These are phyloP conservation scores for Melolontha melolontha DNA, from an alignment of 2,888 invertebrate species.

Conservation along the genomic window DNA sequence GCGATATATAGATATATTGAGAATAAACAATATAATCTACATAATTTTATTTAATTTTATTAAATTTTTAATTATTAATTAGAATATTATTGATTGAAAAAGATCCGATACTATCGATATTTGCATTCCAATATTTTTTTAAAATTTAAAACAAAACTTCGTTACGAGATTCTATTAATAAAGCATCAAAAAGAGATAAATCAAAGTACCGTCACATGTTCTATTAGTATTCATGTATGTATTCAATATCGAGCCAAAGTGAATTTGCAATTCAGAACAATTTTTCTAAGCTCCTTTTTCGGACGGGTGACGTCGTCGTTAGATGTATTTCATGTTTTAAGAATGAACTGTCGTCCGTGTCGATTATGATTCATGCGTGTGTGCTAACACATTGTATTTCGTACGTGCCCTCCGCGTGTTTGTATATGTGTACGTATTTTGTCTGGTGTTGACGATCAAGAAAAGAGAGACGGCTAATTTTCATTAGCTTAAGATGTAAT, in stretches of 20 bases:
- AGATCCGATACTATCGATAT: no score
- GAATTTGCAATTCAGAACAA: constrained; percentile 44
- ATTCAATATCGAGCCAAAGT: constrained; percentile 41
- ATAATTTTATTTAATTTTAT: no score
- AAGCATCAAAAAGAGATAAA: constrained; percentile 26
- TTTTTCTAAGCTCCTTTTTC: constrained; percentile 27
- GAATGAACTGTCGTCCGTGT: constrained; percentile 17
- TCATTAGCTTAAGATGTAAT: constrained; percentile 46
- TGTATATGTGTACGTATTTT: neutral
- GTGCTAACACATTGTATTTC: no score
- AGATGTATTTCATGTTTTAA: constrained; percentile 7
- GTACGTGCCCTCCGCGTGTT: no score
- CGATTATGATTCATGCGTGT: constrained; percentile 20
- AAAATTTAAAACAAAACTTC: no score
- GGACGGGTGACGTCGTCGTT: neutral
- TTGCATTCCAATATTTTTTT: no score
- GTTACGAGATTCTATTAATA: no score
- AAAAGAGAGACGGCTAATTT: constrained; percentile 22
- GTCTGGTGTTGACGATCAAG: constrained; percentile 18
- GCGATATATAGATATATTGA: no score
- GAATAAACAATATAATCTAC: no score
- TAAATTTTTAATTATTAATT: no score
- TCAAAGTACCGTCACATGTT: constrained; percentile 39
- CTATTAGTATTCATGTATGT: constrained; percentile 42
- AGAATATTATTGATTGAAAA: no score